A percentile compares a stretch with the other conserved stretches of the same genome.
Evolutionary conservation across 2,888 invertebrate species (phyloP).

Genomic region (Hipparchia sbordonii): DNA sequence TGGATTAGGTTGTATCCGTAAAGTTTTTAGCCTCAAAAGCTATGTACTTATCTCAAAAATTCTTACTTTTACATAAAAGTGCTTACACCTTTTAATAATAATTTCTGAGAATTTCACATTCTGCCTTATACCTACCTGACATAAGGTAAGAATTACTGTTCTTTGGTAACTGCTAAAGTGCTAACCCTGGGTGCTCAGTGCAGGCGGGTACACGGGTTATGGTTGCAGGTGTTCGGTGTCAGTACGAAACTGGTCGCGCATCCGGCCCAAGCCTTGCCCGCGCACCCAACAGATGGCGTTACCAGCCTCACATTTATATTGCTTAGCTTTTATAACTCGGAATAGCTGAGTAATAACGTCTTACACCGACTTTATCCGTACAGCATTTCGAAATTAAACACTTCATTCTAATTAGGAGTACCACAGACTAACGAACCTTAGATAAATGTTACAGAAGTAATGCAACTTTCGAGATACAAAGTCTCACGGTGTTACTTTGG

Average conservation of each 20-base stretch:
- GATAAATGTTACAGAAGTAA: background rate
- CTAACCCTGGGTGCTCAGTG: constrained; percentile 14
- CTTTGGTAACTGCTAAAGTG: background rate
- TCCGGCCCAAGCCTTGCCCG: constrained; percentile 65
- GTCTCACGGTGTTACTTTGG: background rate
- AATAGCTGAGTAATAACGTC: background rate
- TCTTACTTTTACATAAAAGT: no score
- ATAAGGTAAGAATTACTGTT: background rate
- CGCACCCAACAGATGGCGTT: constrained; percentile 72
- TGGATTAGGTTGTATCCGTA: no score
- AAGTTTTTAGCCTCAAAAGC: no score
- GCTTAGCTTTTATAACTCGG: constrained; percentile 3
- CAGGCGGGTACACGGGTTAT: constrained; percentile 36
- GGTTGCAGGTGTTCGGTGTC: constrained; percentile 76
- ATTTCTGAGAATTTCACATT: background rate
- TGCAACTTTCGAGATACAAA: background rate
- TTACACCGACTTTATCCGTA: background rate
- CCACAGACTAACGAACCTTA: background rate
- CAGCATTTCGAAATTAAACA: background rate
- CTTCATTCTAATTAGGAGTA: background rate
- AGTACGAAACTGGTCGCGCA: constrained; percentile 77
- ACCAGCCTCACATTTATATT: constrained; percentile 46
- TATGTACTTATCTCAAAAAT: no score
- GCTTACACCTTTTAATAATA: background rate
- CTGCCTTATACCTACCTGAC: background rate